phyloP scores from a whole-genome alignment of 2,888 invertebrate genomes.

The Xanthorhoe spadicearia region DNA sequence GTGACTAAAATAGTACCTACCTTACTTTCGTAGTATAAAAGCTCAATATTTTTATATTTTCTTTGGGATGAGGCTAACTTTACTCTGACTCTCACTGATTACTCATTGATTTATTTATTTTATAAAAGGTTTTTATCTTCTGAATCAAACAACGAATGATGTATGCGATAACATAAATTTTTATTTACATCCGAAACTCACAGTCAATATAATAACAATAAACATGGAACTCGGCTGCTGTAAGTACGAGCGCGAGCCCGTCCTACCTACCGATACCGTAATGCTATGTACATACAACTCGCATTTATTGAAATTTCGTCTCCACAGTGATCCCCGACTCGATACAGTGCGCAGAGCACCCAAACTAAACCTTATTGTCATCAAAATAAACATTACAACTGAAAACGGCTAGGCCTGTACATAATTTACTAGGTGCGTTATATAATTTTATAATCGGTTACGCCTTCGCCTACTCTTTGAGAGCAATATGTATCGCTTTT shows the following conservation, averaged over 20 bases:
- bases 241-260: slow-evolving; percentile 64
- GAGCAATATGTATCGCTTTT: slow-evolving; percentile 55
- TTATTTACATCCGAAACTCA: slow-evolving; percentile 84
- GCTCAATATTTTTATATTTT: too few relatives aligned
- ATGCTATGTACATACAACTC: slow-evolving; percentile 57
- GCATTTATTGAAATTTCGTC: slow-evolving; percentile 45
- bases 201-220: slow-evolving; percentile 67
- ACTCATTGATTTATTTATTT: too few relatives aligned
- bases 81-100: not conserved
- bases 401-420: slow-evolving; percentile 65
- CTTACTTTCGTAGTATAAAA: too few relatives aligned
- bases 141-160: slow-evolving; percentile 54
- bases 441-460: slow-evolving; percentile 51
- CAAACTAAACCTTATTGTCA: slow-evolving; percentile 51
- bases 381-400: slow-evolving; percentile 45
- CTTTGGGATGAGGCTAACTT: too few relatives aligned
- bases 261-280: slow-evolving; percentile 54
- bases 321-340: slow-evolving; percentile 37
- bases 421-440: slow-evolving; percentile 55
- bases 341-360: slow-evolving; percentile 42
- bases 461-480: slow-evolving; percentile 64
- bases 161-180: slow-evolving; percentile 81
- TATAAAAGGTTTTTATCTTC: too few relatives aligned
- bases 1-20: too few relatives aligned
- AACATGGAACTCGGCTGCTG: slow-evolving; percentile 70